Percentiles rank a stretch among this genome's conserved stretches.
Conservation (phyloP, 2,113 vertebrate species). For the Stegostoma tigrinum region DNA sequence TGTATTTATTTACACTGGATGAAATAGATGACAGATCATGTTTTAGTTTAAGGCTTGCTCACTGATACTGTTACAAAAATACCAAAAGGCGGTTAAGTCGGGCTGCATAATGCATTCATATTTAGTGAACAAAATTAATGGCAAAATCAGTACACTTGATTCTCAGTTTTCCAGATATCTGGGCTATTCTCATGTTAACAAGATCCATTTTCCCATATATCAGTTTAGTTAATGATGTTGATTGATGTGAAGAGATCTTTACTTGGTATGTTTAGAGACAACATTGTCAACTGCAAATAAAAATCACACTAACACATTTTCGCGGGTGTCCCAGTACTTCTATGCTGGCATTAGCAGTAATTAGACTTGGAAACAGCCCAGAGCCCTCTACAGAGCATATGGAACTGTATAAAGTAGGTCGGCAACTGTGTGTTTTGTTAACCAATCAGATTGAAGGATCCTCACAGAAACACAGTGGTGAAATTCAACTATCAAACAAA, state of each 20-base stretch:
- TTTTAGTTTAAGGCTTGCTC: background rate
- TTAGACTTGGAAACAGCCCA: background rate
- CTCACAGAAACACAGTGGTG: background rate
- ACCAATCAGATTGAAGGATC: background rate
- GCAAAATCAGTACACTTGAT: background rate
- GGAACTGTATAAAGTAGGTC: background rate
- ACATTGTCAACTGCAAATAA: background rate
- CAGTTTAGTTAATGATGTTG: background rate
- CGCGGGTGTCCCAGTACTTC: background rate
- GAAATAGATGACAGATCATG: background rate
- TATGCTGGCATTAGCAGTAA: background rate
- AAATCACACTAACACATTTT: background rate
- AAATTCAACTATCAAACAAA: background rate
- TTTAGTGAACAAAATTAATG: background rate
- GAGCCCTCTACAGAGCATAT: background rate
- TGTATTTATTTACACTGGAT: background rate
- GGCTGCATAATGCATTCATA: background rate
- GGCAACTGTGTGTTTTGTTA: background rate
- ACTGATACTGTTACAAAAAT: background rate
- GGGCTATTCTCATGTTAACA: background rate
- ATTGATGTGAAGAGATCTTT: background rate
- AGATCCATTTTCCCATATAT: background rate
- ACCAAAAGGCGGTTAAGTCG: background rate
- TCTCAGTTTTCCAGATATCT: background rate
- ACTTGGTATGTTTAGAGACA: background rate